Base-by-base conservation (phyloP, 2,888 invertebrate genomes). In the Eupithecia insigniata region DNA sequence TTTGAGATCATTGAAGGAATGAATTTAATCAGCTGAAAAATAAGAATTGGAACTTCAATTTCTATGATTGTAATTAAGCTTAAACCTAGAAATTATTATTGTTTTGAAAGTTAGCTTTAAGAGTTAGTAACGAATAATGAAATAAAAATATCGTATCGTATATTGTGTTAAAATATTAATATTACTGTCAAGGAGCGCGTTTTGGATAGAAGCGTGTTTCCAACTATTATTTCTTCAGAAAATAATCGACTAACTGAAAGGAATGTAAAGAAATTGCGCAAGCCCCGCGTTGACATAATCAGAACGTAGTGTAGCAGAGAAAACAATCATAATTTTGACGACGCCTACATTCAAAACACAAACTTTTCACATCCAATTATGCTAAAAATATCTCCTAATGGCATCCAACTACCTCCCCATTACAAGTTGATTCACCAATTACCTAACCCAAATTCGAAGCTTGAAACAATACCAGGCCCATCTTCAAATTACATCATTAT, bases 391-490 rank as follows among this genome's bases (percentile, higher is more conserved):
- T 62, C 39, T 18, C 18, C 16, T 6, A 14, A 51, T 61, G 36
- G 46, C 32, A 67, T 67, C 51, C 16, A 71, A 58, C 55, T 43
- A 55, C 39, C 51, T 55, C 61, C 72, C 72, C 68, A 67, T 68
- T 51, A 64, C 46, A 30, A 73, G 64, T 72, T 61, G 64, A 72
- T 70, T 73, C 74, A 70, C 71, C 70, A 73, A 74, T 70, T 72
- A 71, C 51, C 74, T 73, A 67, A 74, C 39, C 76, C 69, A 69
- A 80, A 78, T 76, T 71, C 71, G 43, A n/a, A 55, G 55, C 28
- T 60, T 51, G 36, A 67, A 70, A 68, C 66, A 70, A 73, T 73
- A 73, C 73, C 26, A 68, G 28, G 46, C 66, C 66, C 66, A 68
- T 61, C 66, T 68, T 60, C 67, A 61, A 73, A 73, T 73, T 73